phyloP scores from a whole-genome alignment of 2,113 vertebrate species.

The Xenopus borealis region DNA sequence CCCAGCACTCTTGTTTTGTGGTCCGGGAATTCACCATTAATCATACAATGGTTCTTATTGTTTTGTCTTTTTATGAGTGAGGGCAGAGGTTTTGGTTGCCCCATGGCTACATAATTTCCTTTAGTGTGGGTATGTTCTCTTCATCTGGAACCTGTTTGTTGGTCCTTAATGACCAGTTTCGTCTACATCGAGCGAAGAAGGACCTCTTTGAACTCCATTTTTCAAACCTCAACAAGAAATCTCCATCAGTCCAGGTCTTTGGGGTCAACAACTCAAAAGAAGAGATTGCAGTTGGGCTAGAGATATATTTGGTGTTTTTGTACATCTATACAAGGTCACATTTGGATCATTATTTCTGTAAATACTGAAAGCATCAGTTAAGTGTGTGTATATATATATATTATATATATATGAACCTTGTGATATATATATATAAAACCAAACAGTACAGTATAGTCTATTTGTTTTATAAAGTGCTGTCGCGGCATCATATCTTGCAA shows the following conservation, averaged over 20 bases:
- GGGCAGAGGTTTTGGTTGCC: conserved; percentile 8
- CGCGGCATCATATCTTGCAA: too few species aligned
- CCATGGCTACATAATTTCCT: conserved; percentile 9
- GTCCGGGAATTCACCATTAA: background rate
- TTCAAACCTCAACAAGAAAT: background rate
- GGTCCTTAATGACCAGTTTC: background rate
- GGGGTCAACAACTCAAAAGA: conserved; percentile 4
- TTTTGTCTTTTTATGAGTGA: conserved; percentile 2
- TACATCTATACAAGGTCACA: background rate
- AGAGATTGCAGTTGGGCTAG: background rate
- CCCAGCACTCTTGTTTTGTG: conserved; percentile 3
- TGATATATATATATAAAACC: too few species aligned
- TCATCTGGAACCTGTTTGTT: conserved; percentile 10
- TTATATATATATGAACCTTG: too few species aligned
- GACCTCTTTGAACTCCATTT: conserved; percentile 3
- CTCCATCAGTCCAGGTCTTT: background rate
- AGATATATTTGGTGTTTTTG: conserved; percentile 6
- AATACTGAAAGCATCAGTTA: background rate
- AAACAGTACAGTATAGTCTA: too few species aligned
- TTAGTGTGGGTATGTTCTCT: conserved; percentile 1
- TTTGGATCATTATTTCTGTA: background rate
- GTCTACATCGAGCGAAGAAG: background rate
- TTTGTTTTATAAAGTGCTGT: too few species aligned
- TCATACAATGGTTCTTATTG: conserved; percentile 7
- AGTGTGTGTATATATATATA: too few species aligned